Percentiles rank a stretch among this genome's conserved stretches.
Evolutionary conservation across 2,797 vertebrate genomes (phyloP).

Genomic region (Pelobates cultripes): DNA sequence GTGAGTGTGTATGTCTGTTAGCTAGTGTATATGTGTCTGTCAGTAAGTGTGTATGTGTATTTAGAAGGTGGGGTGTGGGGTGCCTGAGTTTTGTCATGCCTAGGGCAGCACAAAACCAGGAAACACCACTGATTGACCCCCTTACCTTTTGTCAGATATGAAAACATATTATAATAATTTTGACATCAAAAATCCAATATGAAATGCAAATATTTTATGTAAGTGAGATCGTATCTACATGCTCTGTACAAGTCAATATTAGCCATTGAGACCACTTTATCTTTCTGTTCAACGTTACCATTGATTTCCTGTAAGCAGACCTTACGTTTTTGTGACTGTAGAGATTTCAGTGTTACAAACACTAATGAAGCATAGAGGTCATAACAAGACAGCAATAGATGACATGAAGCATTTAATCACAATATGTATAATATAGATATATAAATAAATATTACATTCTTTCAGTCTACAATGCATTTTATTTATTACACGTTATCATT

Average conservation of each 20-base stretch:
- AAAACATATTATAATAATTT: too few relatives aligned
- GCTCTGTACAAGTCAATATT: not conserved
- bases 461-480: slow-evolving; percentile 76
- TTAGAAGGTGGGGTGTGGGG: too few relatives aligned
- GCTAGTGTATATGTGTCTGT: too few relatives aligned
- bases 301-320: too few relatives aligned
- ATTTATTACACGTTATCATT: slow-evolving; percentile 68
- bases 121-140: too few relatives aligned
- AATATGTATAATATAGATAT: slow-evolving; percentile 61
- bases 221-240: not conserved
- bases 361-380: slow-evolving; percentile 10
- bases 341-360: slow-evolving; percentile 3
- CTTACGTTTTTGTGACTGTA: not conserved
- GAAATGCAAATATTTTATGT: too few relatives aligned
- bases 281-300: not conserved
- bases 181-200: too few relatives aligned
- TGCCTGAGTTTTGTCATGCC: too few relatives aligned
- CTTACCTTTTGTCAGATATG: too few relatives aligned
- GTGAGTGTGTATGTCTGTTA: too few relatives aligned
- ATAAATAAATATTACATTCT: slow-evolving; percentile 82
- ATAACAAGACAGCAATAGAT: slow-evolving; percentile 58
- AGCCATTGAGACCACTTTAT: not conserved
- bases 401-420: slow-evolving; percentile 74
- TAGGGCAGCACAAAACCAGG: too few relatives aligned
- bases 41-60: too few relatives aligned